These are phyloP conservation scores for Salarias fasciatus DNA, from an alignment of 2,797 vertebrate species.

Conservation along the genomic window DNA sequence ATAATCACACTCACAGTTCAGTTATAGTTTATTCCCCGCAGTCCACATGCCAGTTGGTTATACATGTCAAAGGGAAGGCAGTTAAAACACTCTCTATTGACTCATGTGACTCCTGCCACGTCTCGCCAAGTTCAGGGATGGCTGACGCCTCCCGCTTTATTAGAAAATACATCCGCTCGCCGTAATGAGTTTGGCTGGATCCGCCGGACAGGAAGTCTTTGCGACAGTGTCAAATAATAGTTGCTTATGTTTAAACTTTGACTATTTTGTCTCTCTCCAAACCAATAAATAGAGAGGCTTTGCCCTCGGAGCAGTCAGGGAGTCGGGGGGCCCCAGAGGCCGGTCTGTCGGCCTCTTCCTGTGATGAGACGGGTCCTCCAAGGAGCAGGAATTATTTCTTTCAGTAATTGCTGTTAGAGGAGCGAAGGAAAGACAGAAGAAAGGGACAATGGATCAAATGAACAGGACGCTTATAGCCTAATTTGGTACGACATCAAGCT, in stretches of 20 bases:
- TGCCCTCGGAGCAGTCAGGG: constrained; percentile 42
- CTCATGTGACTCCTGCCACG: no score
- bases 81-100: constrained; percentile 2
- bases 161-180: constrained; percentile 56
- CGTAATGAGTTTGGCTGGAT: constrained; percentile 70
- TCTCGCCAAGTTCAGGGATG: constrained; percentile 29
- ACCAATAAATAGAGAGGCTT: constrained; percentile 74
- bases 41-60: constrained; percentile 51
- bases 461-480: no score
- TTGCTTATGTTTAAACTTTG: constrained; percentile 67
- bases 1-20: constrained; percentile 70
- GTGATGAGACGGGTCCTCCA: constrained; percentile 46
- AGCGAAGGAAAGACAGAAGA: constrained; percentile 9
- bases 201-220: constrained; percentile 60
- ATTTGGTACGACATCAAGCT: no score
- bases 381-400: constrained; percentile 67
- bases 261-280: constrained; percentile 75
- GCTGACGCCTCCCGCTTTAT: constrained; percentile 36
- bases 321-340: constrained; percentile 44
- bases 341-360: constrained; percentile 19
- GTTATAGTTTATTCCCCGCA: constrained; percentile 62
- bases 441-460: neutral
- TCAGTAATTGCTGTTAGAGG: constrained; percentile 34
- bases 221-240: constrained; percentile 66
- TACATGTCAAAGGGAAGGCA: constrained; percentile 55